Evolutionary conservation across 2,888 invertebrate species (phyloP).

Genomic region (Nomada ferruginata): DNA sequence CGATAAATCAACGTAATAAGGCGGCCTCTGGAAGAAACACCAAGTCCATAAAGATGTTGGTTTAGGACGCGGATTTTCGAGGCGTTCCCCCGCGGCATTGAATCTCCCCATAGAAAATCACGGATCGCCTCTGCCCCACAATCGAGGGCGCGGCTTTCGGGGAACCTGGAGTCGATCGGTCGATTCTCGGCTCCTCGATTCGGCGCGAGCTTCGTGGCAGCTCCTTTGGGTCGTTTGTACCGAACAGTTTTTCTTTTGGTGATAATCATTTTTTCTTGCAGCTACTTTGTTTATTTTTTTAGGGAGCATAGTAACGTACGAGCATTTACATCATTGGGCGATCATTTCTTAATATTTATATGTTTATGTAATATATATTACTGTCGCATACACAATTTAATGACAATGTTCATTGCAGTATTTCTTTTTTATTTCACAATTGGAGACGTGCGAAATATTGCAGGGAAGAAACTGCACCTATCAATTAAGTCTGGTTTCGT

Average conservation of each 20-base stretch:
- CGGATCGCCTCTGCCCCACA: conserved; percentile 43
- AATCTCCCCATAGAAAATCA: conserved; percentile 55
- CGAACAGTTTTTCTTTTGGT: neutral
- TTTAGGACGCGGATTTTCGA: conserved; percentile 70
- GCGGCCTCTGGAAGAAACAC: conserved; percentile 60
- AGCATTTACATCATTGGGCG: too few relatives aligned
- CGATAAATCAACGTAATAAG: conserved; percentile 75
- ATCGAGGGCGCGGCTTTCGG: conserved; percentile 37
- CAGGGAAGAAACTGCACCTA: neutral
- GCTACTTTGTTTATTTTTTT: too few relatives aligned
- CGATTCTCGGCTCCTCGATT: neutral
- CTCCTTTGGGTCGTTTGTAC: neutral
- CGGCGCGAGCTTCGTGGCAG: conserved; percentile 11
- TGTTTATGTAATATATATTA: too few relatives aligned
- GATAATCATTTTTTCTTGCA: neutral
- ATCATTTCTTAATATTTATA: too few relatives aligned
- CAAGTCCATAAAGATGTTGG: conserved; percentile 74
- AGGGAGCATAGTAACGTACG: too few relatives aligned
- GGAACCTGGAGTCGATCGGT: conserved; percentile 20
- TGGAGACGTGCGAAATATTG: neutral
- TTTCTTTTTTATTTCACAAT: neutral
- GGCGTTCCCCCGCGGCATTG: conserved; percentile 55
- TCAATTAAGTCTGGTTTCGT: neutral
- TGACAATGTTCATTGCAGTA: neutral
- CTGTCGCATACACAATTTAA: too few relatives aligned